Percentiles rank a stretch among this genome's conserved stretches.
Evolutionary conservation across 2,113 vertebrate genomes (phyloP).

Genomic region (Shinisaurus crocodilurus): DNA sequence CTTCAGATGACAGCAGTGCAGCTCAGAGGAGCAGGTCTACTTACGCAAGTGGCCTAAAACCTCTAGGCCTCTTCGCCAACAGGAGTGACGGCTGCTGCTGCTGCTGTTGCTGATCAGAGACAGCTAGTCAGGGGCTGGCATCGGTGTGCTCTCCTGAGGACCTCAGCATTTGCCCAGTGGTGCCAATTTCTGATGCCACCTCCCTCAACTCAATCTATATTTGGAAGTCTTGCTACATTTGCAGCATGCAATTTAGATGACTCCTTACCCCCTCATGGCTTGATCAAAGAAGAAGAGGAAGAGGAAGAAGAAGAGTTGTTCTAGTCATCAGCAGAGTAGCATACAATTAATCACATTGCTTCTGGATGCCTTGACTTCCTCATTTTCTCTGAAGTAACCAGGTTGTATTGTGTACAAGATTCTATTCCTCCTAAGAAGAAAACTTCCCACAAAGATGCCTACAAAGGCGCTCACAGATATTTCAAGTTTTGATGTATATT

Average conservation of each 20-base stretch:
- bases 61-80: too few relatives aligned
- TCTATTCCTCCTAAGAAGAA: background rate
- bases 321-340: background rate
- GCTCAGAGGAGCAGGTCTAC: too few relatives aligned
- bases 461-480: background rate
- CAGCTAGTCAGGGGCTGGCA: background rate
- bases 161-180: background rate
- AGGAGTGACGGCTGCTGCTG: background rate
- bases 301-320: background rate
- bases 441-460: background rate
- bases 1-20: too few relatives aligned
- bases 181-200: background rate
- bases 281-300: background rate
- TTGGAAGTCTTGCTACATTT: background rate
- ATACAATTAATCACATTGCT: too few relatives aligned
- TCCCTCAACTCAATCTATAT: background rate
- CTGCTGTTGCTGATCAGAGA: background rate
- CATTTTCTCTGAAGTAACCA: background rate
- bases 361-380: background rate
- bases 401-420: background rate
- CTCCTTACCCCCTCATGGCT: background rate
- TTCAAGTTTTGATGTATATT: slow-evolving; percentile 10
- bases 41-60: too few relatives aligned
- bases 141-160: background rate
- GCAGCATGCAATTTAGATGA: background rate